Conservation (phyloP, 53 echinoderm and acorn worm species). For the Holothuria leucospilota region DNA sequence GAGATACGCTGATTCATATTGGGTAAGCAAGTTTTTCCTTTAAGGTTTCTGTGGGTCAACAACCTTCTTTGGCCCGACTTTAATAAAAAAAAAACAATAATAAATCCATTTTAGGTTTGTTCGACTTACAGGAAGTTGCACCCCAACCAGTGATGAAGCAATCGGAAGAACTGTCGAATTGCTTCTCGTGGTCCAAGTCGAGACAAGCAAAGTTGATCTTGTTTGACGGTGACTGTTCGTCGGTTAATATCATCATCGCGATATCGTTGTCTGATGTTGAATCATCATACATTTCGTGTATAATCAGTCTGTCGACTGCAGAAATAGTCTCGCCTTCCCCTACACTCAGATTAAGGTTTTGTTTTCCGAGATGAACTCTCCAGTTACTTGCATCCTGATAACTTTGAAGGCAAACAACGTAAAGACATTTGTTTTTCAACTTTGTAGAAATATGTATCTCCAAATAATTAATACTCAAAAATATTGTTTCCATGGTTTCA, state of each 20-base stretch:
- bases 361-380: conserved; percentile 22
- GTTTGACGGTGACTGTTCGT: conserved; percentile 19
- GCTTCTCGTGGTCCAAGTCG: neutral
- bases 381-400: conserved; percentile 14
- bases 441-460: too few relatives aligned
- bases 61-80: too few relatives aligned
- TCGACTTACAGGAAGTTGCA: conserved; percentile 48
- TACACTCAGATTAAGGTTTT: neutral
- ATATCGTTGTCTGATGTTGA: conserved; percentile 5
- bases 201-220: conserved; percentile 63
- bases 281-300: neutral
- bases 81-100: neutral
- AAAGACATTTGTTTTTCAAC: too few relatives aligned
- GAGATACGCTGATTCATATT: too few relatives aligned
- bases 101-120: neutral
- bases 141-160: conserved; percentile 69
- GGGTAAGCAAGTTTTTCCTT: too few relatives aligned
- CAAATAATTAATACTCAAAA: too few relatives aligned
- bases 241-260: conserved; percentile 16
- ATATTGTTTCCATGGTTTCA: too few relatives aligned
- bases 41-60: too few relatives aligned
- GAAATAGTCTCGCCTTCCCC: neutral
- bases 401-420: too few relatives aligned
- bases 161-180: conserved; percentile 30
- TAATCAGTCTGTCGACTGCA: conserved; percentile 9